Percentiles rank a stretch among this genome's conserved stretches.
These are phyloP conservation scores for Galerucella nymphaeae DNA, from an alignment of 2,888 invertebrate species.

Conservation along the genomic window DNA sequence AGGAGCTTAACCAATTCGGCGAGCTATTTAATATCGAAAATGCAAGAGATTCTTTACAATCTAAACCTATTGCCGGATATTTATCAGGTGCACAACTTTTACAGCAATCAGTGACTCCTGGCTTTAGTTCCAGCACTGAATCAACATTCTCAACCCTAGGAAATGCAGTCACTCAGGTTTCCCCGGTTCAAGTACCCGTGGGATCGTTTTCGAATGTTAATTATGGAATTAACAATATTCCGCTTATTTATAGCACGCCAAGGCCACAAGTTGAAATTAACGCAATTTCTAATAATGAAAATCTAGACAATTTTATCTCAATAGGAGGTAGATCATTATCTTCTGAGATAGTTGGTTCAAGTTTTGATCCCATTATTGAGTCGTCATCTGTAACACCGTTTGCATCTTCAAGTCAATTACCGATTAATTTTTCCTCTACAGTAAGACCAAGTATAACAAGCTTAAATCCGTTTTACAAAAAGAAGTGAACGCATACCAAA, in stretches of 20 bases:
- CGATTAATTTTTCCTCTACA: not conserved
- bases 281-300: conserved; percentile 1
- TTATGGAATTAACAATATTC: not conserved
- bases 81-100: not conserved
- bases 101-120: not conserved
- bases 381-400: not conserved
- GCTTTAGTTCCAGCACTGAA: not conserved
- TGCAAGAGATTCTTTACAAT: not conserved
- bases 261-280: conserved; percentile 9
- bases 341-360: not conserved
- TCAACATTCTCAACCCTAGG: not conserved
- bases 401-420: not conserved
- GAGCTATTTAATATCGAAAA: not conserved
- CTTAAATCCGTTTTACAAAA: not conserved
- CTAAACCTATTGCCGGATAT: not conserved
- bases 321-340: not conserved
- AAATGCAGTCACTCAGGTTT: not conserved
- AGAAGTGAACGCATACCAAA: not conserved
- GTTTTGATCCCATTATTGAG: not conserved
- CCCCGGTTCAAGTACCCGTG: not conserved
- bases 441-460: not conserved
- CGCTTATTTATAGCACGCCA: not conserved
- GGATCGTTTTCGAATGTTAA: not conserved
- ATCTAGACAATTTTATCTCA: not conserved
- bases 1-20: not conserved